Evolutionary conservation across 2,888 invertebrate species (phyloP).

Genomic region (Carpatolechia fugitivella): DNA sequence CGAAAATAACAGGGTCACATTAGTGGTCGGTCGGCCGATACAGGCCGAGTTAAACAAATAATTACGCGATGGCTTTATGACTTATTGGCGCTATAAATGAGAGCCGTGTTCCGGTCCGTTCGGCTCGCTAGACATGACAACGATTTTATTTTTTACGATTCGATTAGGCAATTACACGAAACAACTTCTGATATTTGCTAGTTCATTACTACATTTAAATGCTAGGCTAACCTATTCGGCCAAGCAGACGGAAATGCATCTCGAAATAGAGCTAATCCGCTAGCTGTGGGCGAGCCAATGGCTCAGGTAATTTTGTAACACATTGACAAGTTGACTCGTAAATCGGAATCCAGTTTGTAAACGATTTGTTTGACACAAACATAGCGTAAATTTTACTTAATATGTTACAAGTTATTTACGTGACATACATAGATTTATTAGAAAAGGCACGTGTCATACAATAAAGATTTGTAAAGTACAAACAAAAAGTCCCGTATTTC

Average conservation of each 20-base stretch:
- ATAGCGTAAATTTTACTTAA: background rate
- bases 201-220: background rate
- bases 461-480: background rate
- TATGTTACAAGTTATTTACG: background rate
- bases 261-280: background rate
- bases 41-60: constrained; percentile 42
- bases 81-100: background rate
- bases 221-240: background rate
- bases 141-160: background rate
- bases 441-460: background rate
- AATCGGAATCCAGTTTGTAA: constrained; percentile 8
- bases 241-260: background rate
- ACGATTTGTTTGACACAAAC: constrained; percentile 9
- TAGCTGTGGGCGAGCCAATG: background rate
- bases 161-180: background rate
- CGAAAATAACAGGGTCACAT: constrained; percentile 25
- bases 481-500: background rate
- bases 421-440: constrained; percentile 1
- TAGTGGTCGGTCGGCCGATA: constrained; percentile 33
- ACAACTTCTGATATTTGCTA: background rate
- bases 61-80: constrained; percentile 22
- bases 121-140: background rate
- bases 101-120: background rate
- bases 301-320: background rate
- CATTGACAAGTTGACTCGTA: constrained; percentile 12